A percentile compares a stretch with the other conserved stretches of the same genome.
These are phyloP conservation scores for Procambarus virginalis DNA, from an alignment of 1,140 invertebrate genomes.

Conservation along the genomic window DNA sequence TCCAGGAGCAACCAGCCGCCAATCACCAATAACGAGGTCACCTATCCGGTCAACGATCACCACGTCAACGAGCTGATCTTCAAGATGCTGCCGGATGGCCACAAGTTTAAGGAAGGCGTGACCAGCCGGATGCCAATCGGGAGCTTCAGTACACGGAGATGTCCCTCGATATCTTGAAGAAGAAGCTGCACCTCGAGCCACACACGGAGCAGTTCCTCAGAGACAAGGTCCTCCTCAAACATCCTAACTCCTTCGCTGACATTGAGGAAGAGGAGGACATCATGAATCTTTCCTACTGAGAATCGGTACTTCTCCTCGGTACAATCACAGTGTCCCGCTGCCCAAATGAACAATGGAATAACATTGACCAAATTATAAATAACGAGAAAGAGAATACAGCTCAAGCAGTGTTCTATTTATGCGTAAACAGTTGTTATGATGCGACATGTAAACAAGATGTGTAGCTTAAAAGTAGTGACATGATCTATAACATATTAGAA, in stretches of 20 bases:
- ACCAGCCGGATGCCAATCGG: not conserved
- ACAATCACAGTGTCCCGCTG: no score
- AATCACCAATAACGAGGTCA: constrained; percentile 39
- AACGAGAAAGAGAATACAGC: no score
- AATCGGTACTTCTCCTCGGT: no score
- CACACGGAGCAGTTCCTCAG: not conserved
- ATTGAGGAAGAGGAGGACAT: not conserved
- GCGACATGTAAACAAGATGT: no score
- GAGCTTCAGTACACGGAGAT: constrained; percentile 14
- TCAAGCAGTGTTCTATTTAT: no score
- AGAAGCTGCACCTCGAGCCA: not conserved
- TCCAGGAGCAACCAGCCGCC: constrained; percentile 24
- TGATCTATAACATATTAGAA: no score
- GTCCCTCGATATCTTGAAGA: not conserved
- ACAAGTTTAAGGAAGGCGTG: constrained; percentile 43
- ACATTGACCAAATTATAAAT: no score
- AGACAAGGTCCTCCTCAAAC: not conserved
- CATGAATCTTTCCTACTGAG: not conserved
- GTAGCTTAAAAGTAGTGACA: no score
- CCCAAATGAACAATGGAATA: no score
- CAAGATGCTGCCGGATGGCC: constrained; percentile 57
- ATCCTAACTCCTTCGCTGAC: not conserved
- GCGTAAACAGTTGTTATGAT: no score
- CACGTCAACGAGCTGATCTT: constrained; percentile 45
- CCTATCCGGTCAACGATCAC: constrained; percentile 46